Base-by-base conservation (phyloP, 1,140 invertebrate genomes). In the Oreohelix idahoensis region DNA sequence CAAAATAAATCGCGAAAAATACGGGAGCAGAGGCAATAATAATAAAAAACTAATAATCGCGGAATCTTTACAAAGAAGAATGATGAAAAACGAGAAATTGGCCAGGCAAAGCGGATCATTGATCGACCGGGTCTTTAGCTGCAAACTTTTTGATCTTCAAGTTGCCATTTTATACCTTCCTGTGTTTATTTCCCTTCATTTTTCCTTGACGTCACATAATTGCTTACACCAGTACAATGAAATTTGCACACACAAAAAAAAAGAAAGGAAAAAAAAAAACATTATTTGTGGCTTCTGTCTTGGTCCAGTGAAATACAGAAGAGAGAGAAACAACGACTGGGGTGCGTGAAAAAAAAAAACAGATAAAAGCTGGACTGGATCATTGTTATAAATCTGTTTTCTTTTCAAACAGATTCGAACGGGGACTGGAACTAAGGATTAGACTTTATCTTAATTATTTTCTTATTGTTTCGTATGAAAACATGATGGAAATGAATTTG, bases 171-270 rank as follows among this genome's bases (percentile, higher is more conserved):
- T 58, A 58, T 58, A 58, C 23, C 53, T 58, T 58, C 53, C 53
- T 58, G 53, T 58, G 53, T 58, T 58, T 58, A 58, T 58, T 58
- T 58, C 53, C 53, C 53, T 58, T n/a, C 13, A 58, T 58, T 58
- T 58, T 58, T 58, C 26, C 26, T 58, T 58, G 13, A 5, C 26
- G 53, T 4, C 53, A 5, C 13, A 58, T 58, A 58, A 58, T 58
- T 58, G 53, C 53, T n/a, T 4, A 58, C 26, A n/a, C 53, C 26
- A 58, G 53, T 23, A 58, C 53, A 58, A 58, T 58, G 15, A 58
- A 58, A 58, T 58, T 8, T 4, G 53, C 53, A 8, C 53, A 13
- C 15, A 58, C 8, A 58, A 4, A 58, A 23, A 23, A 4, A n/a
- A 23, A 23, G 13, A 13, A 15, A 23, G 53, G 26, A 23, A n/a